Base-by-base conservation (phyloP, 2,113 vertebrate species). In the Leptocoma aspasia region DNA sequence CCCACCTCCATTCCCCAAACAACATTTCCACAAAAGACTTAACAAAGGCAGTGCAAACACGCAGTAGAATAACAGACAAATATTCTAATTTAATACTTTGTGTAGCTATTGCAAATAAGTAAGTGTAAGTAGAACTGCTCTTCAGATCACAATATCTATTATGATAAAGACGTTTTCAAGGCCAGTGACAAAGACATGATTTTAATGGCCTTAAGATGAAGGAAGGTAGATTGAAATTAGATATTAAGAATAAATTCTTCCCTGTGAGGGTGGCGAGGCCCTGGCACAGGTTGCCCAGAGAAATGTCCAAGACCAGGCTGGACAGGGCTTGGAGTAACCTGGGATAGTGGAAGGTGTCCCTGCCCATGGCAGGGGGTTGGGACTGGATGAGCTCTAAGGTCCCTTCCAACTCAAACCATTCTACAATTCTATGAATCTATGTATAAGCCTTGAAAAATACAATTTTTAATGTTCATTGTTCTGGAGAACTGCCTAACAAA, bases 271-370 rank as follows among this genome's bases (percentile, higher is more conserved):
- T 21, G 37, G 12, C 0, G 0, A 73, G 22, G 52, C 27, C 44
- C 23, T n/a, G 52, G 45, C 44, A 8, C 44, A 52, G 19, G 15
- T 1, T 81, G 4, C 8, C 19, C 28, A 82, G 37, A 66, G 63
- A 2, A 70, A n/a, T 26, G 23, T 2, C n/a, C 60, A 3, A 30
- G 69, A 7, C 37, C 69, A 52, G 45, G 39, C 0, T 73, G 37
- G 37, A 44, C 0, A 0, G 33, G 37, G 37, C 23, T 52, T 14
- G 53, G 77, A 75, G 28, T 23, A 45, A 0, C 15, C 37, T 45
- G 28, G 53, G 9, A 13, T 0, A 73, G 23, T n/a, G 37, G 33
- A 3, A 82, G 7, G 7, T 52, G 52, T 52, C 19, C 37, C 31
- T 72, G 31, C 31, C 4, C 17, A 4, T 9, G 15, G 50, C 44